Base-by-base conservation (phyloP, 2,888 invertebrate species). In the Leptinotarsa tumamoca region DNA sequence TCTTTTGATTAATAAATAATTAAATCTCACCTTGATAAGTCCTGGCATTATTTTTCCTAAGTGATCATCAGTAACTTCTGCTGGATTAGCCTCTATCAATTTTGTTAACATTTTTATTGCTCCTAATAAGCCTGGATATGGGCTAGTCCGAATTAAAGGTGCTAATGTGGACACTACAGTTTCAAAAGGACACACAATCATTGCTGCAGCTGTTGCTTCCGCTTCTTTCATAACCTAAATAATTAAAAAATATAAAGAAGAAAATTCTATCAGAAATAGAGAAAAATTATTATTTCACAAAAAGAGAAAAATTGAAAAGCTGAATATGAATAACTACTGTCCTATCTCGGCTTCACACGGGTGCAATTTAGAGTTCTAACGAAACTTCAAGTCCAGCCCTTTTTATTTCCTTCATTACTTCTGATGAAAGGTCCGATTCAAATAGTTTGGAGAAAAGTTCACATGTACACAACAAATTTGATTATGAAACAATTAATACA, bases 41-140 rank as follows among this genome's bases (percentile, higher is more conserved):
- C 96, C 95, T 66, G 96, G 96, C 94, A 97, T 96, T 74, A 98
- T 92, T 79, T 92, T 93, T 1, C 92, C 90, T 69, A 98, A 91
- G 84, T 94, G 92, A 69, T 94, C 92, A 84, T 96, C 94, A 2
- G 93, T 92, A 33, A 95, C 92, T 79, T 95, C 93, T 51, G 90
- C 86, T 4, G 94, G 92, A 78, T 95, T 92, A 78, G 94, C 93
- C 86, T 96, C 95, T 66, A 96, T 94, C 76, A 96, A 91, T 87
- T 95, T 95, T 0, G 95, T 94, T 63, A 97, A 91, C 90, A 98
- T 94, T 90, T 98, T 98, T 68, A 98, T 94, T 75, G 97, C 97
- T 81, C 96, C 97, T 87, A 97, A 92, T 86, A 97, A 95, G 74
- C 95, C 92, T 1, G 98, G 97, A 90, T 93, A 95, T 27, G 94